Conservation (phyloP, 2,888 invertebrate species). For the Parnassius glacialis region DNA sequence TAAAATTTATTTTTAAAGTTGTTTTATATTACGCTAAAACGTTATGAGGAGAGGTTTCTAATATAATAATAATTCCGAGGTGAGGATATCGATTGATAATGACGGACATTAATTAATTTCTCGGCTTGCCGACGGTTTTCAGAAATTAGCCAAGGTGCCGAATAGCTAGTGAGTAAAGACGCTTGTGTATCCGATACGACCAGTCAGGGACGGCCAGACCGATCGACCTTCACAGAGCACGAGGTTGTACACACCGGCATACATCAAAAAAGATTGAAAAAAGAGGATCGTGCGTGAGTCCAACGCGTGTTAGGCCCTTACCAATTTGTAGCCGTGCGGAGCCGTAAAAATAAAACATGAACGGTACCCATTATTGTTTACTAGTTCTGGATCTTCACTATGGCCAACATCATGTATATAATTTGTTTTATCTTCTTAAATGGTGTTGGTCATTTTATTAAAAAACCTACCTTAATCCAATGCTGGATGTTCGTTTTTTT, state of each 20-base stretch:
- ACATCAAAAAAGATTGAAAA: constrained; percentile 42
- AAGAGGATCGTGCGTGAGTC: constrained; percentile 46
- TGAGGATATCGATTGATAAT: too few species aligned
- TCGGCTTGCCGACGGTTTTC: neutral
- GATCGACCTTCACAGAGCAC: constrained; percentile 39
- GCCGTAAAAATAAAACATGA: constrained; percentile 47
- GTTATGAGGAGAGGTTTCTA: neutral
- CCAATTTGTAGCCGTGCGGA: constrained; percentile 59
- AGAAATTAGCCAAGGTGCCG: constrained; percentile 16
- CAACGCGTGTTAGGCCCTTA: constrained; percentile 51
- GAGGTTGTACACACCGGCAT: constrained; percentile 54
- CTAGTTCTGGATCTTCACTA: constrained; percentile 29
- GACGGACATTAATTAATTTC: constrained; percentile 2
- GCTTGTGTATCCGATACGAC: constrained; percentile 13
- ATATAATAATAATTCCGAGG: too few species aligned
- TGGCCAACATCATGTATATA: neutral
- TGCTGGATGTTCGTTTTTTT: too few species aligned
- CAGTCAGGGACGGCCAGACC: constrained; percentile 2
- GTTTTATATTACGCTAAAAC: neutral
- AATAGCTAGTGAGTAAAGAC: neutral
- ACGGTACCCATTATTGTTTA: constrained; percentile 30
- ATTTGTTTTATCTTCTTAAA: too few species aligned
- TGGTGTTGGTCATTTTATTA: too few species aligned
- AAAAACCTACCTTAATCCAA: too few species aligned
- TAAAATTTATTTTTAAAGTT: neutral